Percentiles rank a stretch among this genome's conserved stretches.
phyloP scores from a whole-genome alignment of 2,888 invertebrate species.

The Steinernema scapterisci region DNA sequence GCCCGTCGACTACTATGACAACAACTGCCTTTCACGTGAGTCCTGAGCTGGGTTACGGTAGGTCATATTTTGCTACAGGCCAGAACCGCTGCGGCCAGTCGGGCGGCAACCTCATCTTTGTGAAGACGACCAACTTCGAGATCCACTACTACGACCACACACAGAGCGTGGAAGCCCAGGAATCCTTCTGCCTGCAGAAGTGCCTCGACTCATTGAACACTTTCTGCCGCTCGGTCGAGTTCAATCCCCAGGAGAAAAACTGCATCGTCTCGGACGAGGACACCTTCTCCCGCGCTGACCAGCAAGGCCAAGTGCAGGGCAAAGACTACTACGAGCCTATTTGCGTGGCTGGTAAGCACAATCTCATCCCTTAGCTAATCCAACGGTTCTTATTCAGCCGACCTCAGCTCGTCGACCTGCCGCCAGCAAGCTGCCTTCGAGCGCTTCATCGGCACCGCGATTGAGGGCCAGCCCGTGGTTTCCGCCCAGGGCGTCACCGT shows the following conservation, averaged over 20 bases:
- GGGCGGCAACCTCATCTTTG: conserved; percentile 67
- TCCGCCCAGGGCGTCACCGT: conserved; percentile 66
- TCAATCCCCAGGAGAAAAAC: conserved; percentile 66
- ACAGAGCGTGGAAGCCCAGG: conserved; percentile 66
- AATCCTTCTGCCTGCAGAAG: conserved; percentile 67
- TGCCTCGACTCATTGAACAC: conserved; percentile 68
- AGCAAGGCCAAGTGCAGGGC: conserved; percentile 65
- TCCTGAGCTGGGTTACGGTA: neutral
- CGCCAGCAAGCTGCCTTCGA: conserved; percentile 68
- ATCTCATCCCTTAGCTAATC: neutral
- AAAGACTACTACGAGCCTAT: conserved; percentile 68
- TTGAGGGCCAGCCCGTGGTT: conserved; percentile 66
- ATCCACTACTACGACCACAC: conserved; percentile 68
- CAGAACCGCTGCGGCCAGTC: conserved; percentile 67
- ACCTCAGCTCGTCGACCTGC: conserved; percentile 67
- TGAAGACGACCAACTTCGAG: conserved; percentile 67
- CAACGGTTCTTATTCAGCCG: conserved; percentile 53
- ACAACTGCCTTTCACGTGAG: conserved; percentile 72
- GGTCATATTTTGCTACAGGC: conserved; percentile 43
- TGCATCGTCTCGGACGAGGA: conserved; percentile 68
- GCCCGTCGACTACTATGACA: conserved; percentile 72
- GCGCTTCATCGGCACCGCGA: conserved; percentile 65
- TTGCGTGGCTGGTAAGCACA: conserved; percentile 64
- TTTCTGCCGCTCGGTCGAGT: conserved; percentile 68
- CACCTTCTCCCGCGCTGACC: conserved; percentile 67